Evolutionary conservation across 1,140 invertebrate genomes (phyloP).

Genomic region (Pinna nobilis): DNA sequence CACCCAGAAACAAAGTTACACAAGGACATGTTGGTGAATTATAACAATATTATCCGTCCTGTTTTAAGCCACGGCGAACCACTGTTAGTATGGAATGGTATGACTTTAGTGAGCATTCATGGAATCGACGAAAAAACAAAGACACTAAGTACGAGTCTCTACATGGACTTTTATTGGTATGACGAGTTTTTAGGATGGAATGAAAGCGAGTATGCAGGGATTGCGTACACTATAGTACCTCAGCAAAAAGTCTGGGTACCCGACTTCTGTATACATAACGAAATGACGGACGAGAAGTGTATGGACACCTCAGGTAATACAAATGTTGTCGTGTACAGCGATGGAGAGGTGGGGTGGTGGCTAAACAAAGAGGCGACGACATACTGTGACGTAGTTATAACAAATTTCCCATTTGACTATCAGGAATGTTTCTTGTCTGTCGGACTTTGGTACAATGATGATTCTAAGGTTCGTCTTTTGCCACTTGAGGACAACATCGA

Average conservation of each 20-base stretch:
- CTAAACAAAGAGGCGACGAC: background rate
- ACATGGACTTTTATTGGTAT: conserved; percentile 6
- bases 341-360: background rate
- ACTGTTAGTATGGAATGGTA: too few relatives aligned
- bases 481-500: background rate
- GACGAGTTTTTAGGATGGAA: conserved; percentile 9
- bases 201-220: background rate
- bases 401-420: conserved; percentile 24
- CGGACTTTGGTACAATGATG: conserved; percentile 22
- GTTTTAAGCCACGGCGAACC: too few relatives aligned
- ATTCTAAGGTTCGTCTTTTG: background rate
- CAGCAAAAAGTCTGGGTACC: conserved; percentile 15
- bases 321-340: background rate
- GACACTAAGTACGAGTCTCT: background rate
- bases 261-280: conserved; percentile 12
- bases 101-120: background rate
- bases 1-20: too few relatives aligned
- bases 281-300: conserved; percentile 17
- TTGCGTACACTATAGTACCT: conserved; percentile 1
- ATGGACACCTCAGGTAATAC: background rate
- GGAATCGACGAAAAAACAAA: background rate
- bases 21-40: too few relatives aligned
- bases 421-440: conserved; percentile 19
- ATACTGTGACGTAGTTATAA: conserved; percentile 11
- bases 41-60: too few relatives aligned